These are phyloP conservation scores for Drosophila nannoptera DNA, from an alignment of 1,140 invertebrate species.

Conservation along the genomic window DNA sequence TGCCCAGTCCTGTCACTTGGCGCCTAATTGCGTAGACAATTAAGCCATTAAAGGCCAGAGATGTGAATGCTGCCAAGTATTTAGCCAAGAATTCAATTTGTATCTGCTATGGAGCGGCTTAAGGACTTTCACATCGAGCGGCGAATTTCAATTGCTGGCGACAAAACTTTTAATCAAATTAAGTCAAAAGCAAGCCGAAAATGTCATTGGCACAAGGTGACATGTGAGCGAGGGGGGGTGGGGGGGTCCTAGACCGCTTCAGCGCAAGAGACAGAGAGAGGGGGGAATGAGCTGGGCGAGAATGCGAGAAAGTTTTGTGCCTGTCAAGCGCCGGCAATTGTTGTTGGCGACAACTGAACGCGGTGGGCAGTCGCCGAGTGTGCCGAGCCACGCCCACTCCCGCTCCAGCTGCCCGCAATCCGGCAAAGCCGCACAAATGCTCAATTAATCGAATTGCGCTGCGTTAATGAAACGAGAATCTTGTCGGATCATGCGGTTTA, in stretches of 20 bases:
- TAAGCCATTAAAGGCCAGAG: constrained; percentile 61
- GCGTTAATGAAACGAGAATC: constrained; percentile 66
- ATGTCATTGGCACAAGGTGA: constrained; percentile 68
- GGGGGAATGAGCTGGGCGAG: neutral
- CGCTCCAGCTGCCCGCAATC: neutral
- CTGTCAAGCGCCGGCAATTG: constrained; percentile 59
- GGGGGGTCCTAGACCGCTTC: no score
- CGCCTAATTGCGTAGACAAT: constrained; percentile 67
- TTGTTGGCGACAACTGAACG: constrained; percentile 64
- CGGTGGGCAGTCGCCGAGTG: constrained; percentile 50
- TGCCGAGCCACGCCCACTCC: constrained; percentile 17
- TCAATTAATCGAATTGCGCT: constrained; percentile 72
- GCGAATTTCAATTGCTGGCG: constrained; percentile 45
- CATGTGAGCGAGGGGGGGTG: constrained; percentile 45
- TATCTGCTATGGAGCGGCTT: constrained; percentile 18
- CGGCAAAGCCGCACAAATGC: constrained; percentile 63
- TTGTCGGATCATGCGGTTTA: constrained; percentile 64
- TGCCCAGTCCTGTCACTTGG: constrained; percentile 46
- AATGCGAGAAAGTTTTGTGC: constrained; percentile 45
- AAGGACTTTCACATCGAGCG: constrained; percentile 18
- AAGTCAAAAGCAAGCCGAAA: constrained; percentile 67
- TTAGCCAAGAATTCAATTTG: constrained; percentile 40
- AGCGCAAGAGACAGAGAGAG: neutral
- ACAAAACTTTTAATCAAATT: constrained; percentile 76
- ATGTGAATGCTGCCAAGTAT: constrained; percentile 12